Evolutionary conservation across 2,797 vertebrate species (phyloP), one percentile per base, ranked within the genome.

Genomic region (Poeciliopsis paucimaculata): DNA sequence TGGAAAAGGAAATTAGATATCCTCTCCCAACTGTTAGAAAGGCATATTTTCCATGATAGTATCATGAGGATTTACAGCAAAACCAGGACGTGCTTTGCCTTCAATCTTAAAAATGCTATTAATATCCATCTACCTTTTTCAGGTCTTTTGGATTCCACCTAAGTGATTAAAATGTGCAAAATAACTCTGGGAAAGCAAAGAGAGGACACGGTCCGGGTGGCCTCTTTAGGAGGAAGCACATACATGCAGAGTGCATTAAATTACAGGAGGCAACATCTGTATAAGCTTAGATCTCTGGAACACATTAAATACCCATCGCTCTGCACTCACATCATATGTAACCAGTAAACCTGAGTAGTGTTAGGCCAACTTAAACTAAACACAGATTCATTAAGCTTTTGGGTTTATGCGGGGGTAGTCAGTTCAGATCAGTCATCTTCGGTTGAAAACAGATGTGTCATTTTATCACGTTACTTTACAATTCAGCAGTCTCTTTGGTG

Each of bases 1-100:
- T 94, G 90, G 90, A 91, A 92, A 93, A 93, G 93, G 93, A 95
- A 95, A 95, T 94, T 91, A 91, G 89, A 95, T 93, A 90, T 87
- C 77, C 18, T 60, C 90, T 90, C 79, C 79, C 78, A 82, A 88
- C 83, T 83, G 72, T 86, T 85, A 81, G 79, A 91, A 88, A 80
- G 73, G 78, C 83, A 86, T 76, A 89, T 92, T 93, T 93, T 92
- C 87, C 91, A 90, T 83, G 82, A 92, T 90, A 20, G 77, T 87
- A 85, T 92, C 72, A 60, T 31, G 66, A 91, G 82, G 87, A 94
- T 90, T 93, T 93, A 90, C 64, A 85, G 68, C 26, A 46, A 72
- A 81, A 88, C 75, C 76, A 57, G 82, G 77, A 93, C 82, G 78
- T 84, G 36, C 84, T 85, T 76, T 89, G 74, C 53, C 79, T 85